Base-by-base conservation (phyloP, 2,113 vertebrate genomes). In the Tetrax tetrax region DNA sequence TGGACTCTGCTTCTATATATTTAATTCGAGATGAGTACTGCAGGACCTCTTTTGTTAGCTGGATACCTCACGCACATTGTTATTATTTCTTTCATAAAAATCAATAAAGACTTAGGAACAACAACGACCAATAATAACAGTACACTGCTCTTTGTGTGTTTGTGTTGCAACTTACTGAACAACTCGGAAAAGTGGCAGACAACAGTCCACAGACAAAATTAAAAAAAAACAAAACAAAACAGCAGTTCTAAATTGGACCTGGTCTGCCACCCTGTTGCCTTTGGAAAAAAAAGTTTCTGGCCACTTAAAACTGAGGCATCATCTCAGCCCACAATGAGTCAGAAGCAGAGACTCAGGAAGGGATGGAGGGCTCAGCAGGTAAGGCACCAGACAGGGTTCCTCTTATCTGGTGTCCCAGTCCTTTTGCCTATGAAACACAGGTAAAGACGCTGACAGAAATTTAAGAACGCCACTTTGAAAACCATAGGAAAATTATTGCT, bases 41-140 rank as follows among this genome's bases (percentile, higher is more conserved):
- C 93, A 87, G 94, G 94, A 95, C 87, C 75, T 91, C 96, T 97
- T 97, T 97, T 97, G 96, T 95, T 96, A 89, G 95, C 94, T 51
- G 95, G 94, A 61, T 93, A 91, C 93, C 74, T 95, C 91, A 57
- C 66, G 81, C 87, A 85, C 95, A 35, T 89, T 89, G 91, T 96
- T 95, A 93, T 96, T 96, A 96, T 91, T 95, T 89, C 96, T 94
- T 93, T 94, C 91, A 96, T 94, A 79, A 94, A 97, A 96, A 97
- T 97, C 96, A 95, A 97, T 96, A 83, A 83, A 89, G 91, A 61
- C 95, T 96, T 89, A 83, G 84, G 92, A 94, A 95, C 94, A 96
- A 96, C 96, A 92, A 80, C 94, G 65, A 74, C 89, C 83, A 79
- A 66, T 93, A 95, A 95, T 83, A 95, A 96, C 78, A 91, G 87